Evolutionary conservation across 2,888 invertebrate species (phyloP), one percentile per base, ranked within the genome.

Genomic region (Herminia tarsipennalis): DNA sequence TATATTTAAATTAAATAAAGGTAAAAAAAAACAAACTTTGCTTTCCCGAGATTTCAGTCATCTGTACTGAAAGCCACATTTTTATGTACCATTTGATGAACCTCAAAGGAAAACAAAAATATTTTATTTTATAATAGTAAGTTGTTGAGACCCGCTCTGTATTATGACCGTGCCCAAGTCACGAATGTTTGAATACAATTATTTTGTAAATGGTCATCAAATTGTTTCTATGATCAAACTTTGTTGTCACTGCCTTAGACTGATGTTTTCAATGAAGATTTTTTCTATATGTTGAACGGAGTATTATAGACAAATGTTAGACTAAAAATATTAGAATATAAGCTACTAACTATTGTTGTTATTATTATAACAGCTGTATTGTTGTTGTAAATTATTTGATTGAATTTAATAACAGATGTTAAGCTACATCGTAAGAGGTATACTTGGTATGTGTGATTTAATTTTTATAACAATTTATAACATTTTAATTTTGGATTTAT

Each of bases 161-260:
- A n/a, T n/a, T n/a, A n/a, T n/a, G n/a, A n/a, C n/a, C n/a, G n/a
- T n/a, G n/a, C n/a, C n/a, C n/a, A n/a, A n/a, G n/a, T n/a, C n/a
- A n/a, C n/a, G n/a, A n/a, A n/a, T n/a, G n/a, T 36, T 20, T 8
- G 21, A 54, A 49, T 41, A 34, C 20, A 55, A 34, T 52, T 30
- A 30, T 37, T 66, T 35, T 22, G 16, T 56, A 53, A 46, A 36
- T 62, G 56, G 53, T 66, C 52, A 47, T 13, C 9, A 53, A 28
- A 47, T 70, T 70, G 49, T 44, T 70, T 74, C 68, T 49, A 66
- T 60, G 73, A 68, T 65, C 81, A 81, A 83, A 86, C 77, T 83
- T 79, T 80, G 73, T 88, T 85, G 78, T 84, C 88, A 89, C 90
- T 90, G 89, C 89, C 88, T 87, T 87, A 81, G 88, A 90, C 88